Evolutionary conservation across 2,113 vertebrate species (phyloP).

Genomic region (Dasypus novemcinctus): DNA sequence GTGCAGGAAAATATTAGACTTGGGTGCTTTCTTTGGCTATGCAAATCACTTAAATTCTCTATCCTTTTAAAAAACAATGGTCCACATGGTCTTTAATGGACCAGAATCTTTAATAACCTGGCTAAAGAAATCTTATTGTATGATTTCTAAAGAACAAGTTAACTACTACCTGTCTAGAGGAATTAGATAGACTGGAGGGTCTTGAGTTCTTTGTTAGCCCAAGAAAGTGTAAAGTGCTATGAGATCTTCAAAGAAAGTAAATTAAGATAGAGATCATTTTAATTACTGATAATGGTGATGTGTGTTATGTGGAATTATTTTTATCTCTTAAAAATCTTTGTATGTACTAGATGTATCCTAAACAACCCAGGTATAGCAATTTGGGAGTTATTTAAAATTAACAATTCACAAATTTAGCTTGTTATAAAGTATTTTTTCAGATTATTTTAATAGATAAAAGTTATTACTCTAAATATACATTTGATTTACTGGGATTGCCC

Average conservation of each 20-base stretch:
- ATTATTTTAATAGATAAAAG: constrained; percentile 24
- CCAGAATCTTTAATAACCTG: background rate
- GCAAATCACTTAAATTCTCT: constrained; percentile 16
- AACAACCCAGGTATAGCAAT: background rate
- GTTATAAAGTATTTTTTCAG: constrained; percentile 20
- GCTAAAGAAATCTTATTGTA: constrained; percentile 9
- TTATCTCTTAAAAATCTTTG: constrained; percentile 5
- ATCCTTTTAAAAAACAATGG: background rate
- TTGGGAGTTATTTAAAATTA: background rate
- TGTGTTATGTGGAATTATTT: constrained; percentile 1
- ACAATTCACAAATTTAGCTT: background rate
- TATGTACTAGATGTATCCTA: background rate
- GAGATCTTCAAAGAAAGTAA: constrained; percentile 39
- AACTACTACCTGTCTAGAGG: background rate
- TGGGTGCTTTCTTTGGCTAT: constrained; percentile 6
- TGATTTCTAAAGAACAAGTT: constrained; percentile 36
- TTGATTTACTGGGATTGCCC: background rate
- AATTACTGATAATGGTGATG: background rate
- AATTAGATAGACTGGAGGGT: background rate
- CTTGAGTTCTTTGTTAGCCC: background rate
- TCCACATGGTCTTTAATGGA: background rate
- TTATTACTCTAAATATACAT: background rate
- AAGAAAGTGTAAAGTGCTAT: background rate
- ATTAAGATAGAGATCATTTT: background rate
- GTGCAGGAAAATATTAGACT: background rate